Evolutionary conservation across 2,888 invertebrate species (phyloP).

Genomic region (Troglohyphantes excavatus): DNA sequence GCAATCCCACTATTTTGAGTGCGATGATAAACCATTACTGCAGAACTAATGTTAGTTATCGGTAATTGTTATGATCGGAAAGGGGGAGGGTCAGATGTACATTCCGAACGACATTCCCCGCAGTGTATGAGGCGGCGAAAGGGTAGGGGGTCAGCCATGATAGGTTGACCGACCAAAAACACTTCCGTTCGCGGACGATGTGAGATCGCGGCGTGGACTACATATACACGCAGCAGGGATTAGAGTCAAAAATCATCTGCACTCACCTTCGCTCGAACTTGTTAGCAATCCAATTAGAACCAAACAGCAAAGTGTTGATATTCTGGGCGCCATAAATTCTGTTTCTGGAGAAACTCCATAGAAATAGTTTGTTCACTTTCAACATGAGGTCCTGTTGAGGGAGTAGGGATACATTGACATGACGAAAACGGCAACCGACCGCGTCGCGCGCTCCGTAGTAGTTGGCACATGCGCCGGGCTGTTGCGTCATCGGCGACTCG

Average conservation of each 20-base stretch:
- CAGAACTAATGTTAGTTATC: conserved; percentile 64
- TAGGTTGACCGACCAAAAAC: conserved; percentile 78
- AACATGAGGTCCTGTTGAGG: conserved; percentile 67
- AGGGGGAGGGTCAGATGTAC: conserved; percentile 46
- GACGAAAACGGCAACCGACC: conserved; percentile 45
- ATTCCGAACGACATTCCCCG: conserved; percentile 42
- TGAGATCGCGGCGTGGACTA: conserved; percentile 37
- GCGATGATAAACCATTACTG: conserved; percentile 71
- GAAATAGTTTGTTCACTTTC: conserved; percentile 78
- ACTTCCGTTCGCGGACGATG: conserved; percentile 74
- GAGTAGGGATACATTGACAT: conserved; percentile 76
- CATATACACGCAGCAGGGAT: conserved; percentile 39
- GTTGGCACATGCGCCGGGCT: conserved; percentile 67
- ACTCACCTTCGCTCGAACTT: conserved; percentile 79
- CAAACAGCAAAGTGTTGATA: conserved; percentile 88
- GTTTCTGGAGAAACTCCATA: conserved; percentile 86
- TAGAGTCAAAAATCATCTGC: conserved; percentile 19
- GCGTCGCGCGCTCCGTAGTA: conserved; percentile 69
- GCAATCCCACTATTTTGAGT: conserved; percentile 55
- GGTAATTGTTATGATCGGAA: conserved; percentile 34
- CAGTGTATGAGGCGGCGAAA: conserved; percentile 36
- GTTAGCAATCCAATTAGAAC: conserved; percentile 85
- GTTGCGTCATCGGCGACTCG: conserved; percentile 33
- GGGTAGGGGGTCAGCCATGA: conserved; percentile 74
- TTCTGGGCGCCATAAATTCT: conserved; percentile 91